These are phyloP conservation scores for Xestia ashworthii DNA, from an alignment of 2,888 invertebrate genomes.

Conservation along the genomic window DNA sequence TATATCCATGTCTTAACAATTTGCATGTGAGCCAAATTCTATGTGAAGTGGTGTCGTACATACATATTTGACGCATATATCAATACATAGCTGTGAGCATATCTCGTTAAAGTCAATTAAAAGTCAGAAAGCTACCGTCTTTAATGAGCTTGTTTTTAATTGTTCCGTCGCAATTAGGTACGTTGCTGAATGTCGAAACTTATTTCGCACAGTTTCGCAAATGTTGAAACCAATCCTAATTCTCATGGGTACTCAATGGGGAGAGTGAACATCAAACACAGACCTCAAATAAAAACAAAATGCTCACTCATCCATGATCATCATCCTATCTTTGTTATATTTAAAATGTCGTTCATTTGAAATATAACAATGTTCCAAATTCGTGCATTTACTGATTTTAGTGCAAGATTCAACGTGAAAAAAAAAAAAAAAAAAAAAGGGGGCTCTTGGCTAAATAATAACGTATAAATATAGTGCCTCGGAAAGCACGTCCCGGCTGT, in stretches of 20 bases:
- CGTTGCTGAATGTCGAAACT: conserved; percentile 10
- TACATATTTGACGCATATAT: not conserved
- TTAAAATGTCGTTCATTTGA: not conserved
- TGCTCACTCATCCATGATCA: not conserved
- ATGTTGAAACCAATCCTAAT: not conserved
- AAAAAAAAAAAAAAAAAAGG: too few relatives aligned
- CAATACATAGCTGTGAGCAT: conserved; percentile 32
- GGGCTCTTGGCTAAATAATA: too few relatives aligned
- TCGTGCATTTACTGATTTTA: not conserved
- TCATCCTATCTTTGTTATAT: not conserved
- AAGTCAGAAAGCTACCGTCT: not conserved
- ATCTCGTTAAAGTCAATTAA: conserved; percentile 15
- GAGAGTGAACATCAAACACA: not conserved
- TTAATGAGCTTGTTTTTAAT: conserved; percentile 38
- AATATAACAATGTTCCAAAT: not conserved
- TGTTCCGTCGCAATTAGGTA: not conserved
- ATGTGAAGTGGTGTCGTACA: conserved; percentile 13
- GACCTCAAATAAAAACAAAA: not conserved
- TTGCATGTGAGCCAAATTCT: conserved; percentile 13
- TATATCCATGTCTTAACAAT: conserved; percentile 13
- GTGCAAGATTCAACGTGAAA: not conserved
- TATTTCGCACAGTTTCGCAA: not conserved
- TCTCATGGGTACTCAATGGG: not conserved
- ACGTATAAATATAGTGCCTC: too few relatives aligned
- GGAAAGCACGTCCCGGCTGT: too few relatives aligned